Conservation (phyloP, 2,797 vertebrate species). For the Propithecus deckenii region DNA sequence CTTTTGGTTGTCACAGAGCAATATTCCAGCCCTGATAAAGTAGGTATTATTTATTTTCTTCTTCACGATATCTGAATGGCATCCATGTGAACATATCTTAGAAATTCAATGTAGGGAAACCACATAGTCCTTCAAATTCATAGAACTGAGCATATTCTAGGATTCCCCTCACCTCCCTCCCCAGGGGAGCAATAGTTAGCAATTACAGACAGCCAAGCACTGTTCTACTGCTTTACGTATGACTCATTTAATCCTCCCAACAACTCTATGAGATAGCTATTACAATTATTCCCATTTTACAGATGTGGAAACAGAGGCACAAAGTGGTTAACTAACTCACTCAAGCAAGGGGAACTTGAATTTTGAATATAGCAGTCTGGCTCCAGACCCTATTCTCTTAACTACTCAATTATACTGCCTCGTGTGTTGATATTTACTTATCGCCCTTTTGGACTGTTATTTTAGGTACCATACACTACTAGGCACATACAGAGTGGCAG, state of each 20-base stretch:
- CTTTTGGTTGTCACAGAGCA: conserved; percentile 90
- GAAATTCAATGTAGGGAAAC: not conserved
- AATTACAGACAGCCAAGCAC: not conserved
- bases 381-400: not conserved
- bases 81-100: not conserved
- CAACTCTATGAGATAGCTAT: not conserved
- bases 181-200: not conserved
- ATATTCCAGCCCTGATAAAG: conserved; percentile 92
- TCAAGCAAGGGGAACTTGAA: not conserved
- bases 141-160: not conserved
- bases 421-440: not conserved
- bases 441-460: conserved; percentile 38
- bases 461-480: conserved; percentile 90
- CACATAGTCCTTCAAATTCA: not conserved
- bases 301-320: not conserved
- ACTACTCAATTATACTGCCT: not conserved
- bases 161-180: not conserved
- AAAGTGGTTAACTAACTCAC: not conserved
- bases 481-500: conserved; percentile 84
- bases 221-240: not conserved
- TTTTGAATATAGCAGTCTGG: not conserved
- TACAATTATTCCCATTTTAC: not conserved
- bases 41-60: conserved; percentile 69
- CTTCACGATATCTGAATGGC: not conserved
- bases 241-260: not conserved